Conservation (phyloP, 2,888 invertebrate genomes). For the Rosalia funebris region DNA sequence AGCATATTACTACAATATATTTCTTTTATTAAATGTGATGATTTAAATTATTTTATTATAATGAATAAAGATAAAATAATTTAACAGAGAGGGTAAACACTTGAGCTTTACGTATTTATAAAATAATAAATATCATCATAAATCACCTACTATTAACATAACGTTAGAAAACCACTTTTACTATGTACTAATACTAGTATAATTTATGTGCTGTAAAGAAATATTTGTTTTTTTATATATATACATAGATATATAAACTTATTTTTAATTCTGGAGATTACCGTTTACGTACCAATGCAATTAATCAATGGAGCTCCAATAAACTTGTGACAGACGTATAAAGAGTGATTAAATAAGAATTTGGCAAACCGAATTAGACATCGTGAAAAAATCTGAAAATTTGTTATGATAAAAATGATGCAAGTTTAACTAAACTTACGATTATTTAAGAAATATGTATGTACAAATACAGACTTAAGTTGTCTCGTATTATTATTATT, state of each 20-base stretch:
- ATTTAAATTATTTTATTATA: constrained; percentile 1
- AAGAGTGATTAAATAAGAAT: background rate
- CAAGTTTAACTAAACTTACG: background rate
- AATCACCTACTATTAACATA: background rate
- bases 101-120: constrained; percentile 7
- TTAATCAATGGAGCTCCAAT: constrained; percentile 11
- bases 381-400: background rate
- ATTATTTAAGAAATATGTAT: background rate
- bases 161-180: background rate
- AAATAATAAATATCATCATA: constrained; percentile 6
- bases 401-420: background rate
- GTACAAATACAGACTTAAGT: no score
- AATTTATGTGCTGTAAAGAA: no score
- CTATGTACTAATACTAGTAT: no score
- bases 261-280: background rate
- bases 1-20: no score
- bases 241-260: no score
- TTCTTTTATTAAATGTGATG: background rate
- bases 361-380: background rate
- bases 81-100: constrained; percentile 2
- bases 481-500: no score
- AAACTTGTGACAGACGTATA: constrained; percentile 6
- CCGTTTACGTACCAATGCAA: background rate
- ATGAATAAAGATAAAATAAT: constrained; percentile 10
- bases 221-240: no score